phyloP scores from a whole-genome alignment of 2,888 invertebrate genomes.

The Pocota personata region DNA sequence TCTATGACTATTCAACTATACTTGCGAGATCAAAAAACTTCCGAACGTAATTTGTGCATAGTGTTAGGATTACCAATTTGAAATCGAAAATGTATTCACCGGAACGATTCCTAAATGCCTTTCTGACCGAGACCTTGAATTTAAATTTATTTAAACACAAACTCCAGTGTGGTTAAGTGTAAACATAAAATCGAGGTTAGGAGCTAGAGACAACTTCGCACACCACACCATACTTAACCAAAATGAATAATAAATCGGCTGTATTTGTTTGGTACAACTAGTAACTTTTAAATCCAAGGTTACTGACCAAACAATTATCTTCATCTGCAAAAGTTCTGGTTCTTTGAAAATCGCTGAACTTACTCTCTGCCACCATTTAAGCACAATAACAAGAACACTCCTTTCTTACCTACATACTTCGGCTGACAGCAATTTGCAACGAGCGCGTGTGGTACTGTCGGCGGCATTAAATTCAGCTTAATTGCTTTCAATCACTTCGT shows the following conservation, averaged over 20 bases:
- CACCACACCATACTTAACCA: background rate
- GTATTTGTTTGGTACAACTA: background rate
- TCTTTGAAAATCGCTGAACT: conserved; percentile 27
- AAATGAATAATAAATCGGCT: background rate
- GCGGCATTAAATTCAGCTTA: conserved; percentile 59
- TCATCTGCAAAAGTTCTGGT: conserved; percentile 9
- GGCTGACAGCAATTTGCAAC: conserved; percentile 4
- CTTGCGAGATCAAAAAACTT: no score
- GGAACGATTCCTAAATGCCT: no score
- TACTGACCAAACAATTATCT: conserved; percentile 39
- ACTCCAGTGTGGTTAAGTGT: no score
- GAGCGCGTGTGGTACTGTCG: background rate
- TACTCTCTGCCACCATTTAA: conserved; percentile 3
- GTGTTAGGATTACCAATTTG: no score
- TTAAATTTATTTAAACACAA: no score
- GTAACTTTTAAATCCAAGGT: conserved; percentile 38
- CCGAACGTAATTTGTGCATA: no score
- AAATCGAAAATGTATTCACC: no score
- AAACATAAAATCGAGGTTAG: no score
- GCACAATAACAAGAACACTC: conserved; percentile 1
- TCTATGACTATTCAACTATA: no score
- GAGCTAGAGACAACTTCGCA: no score
- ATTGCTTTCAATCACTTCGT: conserved; percentile 69
- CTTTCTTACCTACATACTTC: background rate
- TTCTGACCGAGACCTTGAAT: no score